Base-by-base conservation (phyloP, 2,797 vertebrate species). In the Leptodactylus fallax region DNA sequence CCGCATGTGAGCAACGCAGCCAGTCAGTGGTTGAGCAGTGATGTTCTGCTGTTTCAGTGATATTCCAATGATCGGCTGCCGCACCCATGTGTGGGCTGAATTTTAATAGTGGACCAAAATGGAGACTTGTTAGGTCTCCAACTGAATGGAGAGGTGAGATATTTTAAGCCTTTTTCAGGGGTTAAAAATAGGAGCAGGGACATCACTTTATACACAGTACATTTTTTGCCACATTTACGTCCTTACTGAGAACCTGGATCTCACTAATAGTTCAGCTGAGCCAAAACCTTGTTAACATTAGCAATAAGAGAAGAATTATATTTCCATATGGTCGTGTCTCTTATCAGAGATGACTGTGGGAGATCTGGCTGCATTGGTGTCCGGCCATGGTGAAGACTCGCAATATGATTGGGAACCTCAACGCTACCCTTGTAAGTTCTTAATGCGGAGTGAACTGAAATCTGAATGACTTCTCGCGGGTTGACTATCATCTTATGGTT, bases 321-420 rank as follows among this genome's bases (percentile, higher is more conserved):
- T 53, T 92, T 91, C 92, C 92, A 93, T 16, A 92, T 76, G 51
- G 78, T 92, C 65, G 83, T 92, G 82, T 94, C 92, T 76, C 85
- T 87, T 83, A 7, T 12, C 36, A 92, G 79, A 13, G 91, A 77
- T 13, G 92, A 81, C 81, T 90, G 89, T 7, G 83, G 58, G 0
- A 92, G 80, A 55, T 7, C 1, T 1, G 69, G 45, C 63, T 91
- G 89, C 9, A 87, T 16, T 8, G 91, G 85, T 10, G n/a, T 10
- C 87, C 91, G 85, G 3, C 91, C 90, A 10, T 93, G 92, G 49
- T 92, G 58, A n/a, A 92, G 81, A 13, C 87, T 86, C 67, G 90
- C 91, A 2, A 90, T 81, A 56, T 92, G 19, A 58, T 83, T 58
- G 0, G 90, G 83, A 13, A 93, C 91, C 6, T 3, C 17, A 7